Evolutionary conservation across 64 coral and sea anemone genomes (phyloP), one percentile per base, ranked within the genome.

Genomic region (Montipora sp.): DNA sequence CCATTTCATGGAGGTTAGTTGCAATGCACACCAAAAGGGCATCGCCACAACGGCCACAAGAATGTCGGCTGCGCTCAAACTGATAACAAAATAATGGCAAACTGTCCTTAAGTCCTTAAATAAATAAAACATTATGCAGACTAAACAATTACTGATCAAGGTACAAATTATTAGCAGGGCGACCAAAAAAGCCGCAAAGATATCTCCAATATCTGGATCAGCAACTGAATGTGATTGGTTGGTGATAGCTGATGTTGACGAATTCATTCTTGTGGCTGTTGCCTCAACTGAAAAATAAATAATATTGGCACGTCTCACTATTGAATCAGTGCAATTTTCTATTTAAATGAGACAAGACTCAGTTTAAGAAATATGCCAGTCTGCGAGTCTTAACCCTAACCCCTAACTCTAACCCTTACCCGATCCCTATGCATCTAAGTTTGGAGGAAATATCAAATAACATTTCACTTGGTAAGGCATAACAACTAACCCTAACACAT

Each of bases 11-110:
- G 87, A 77, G 6, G 95, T 94, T 8, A 99, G n/a, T 84, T 99
- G 98, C 8, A 94, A 71, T 0, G 88, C 79, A 15, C 95, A 79
- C 92, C 94, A 99, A 59, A 99, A 70, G 3, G 98, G 98, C 94
- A 96, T 99, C 2, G 92, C 94, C 3, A 96, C 59, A 43, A 91
- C 59, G 9, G 98, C 94, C 12, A 96, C 92, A 13, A 99, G 89
- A 14, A 99, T 94, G n/a, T 99, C 98, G 1, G 98, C 88, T 5
- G 92, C 81, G 73, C 98, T 99, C 4, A 99, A 89, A 66, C 98
- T 99, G 49, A 99, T 87, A 9, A 99, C 84, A 45, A 99, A 99
- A 51, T 96, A 99, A 76, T 99, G 95, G 15, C 94, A 96, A 51
- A 99, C 93, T 6, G 94, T 96, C 5, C 98, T 79, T n/a, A 99